Conservation (phyloP, 23 tunicate genomes). For the Aplidium turbinatum region DNA sequence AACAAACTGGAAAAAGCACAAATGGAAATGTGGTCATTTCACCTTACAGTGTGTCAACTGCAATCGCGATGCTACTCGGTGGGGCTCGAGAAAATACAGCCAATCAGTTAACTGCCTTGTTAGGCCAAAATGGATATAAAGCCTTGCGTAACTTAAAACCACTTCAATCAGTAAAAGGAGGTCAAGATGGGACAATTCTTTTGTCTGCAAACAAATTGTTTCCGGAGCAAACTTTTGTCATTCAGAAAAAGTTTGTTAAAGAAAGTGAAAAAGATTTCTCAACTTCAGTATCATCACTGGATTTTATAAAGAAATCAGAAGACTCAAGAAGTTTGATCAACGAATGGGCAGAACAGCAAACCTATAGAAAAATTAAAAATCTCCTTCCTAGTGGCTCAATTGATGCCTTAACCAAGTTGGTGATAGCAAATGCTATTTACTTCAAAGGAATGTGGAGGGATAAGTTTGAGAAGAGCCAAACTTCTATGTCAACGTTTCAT, state of each 20-base stretch:
- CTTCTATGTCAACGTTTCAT: constrained; percentile 41
- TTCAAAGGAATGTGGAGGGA: constrained; percentile 84
- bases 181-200: too few relatives aligned
- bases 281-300: constrained; percentile 14
- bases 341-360: constrained; percentile 60
- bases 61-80: constrained; percentile 37
- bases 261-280: constrained; percentile 30
- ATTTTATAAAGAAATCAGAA: constrained; percentile 44
- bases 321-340: constrained; percentile 50
- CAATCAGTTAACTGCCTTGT: neutral
- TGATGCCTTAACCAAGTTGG: constrained; percentile 38
- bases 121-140: too few relatives aligned
- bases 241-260: constrained; percentile 30
- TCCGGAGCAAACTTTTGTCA: constrained; percentile 37
- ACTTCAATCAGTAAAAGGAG: too few relatives aligned
- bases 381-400: constrained; percentile 57
- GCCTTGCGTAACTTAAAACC: too few relatives aligned
- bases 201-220: constrained; percentile 81
- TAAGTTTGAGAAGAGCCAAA: constrained; percentile 34
- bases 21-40: constrained; percentile 36
- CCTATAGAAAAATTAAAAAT: constrained; percentile 61
- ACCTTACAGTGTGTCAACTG: constrained; percentile 55
- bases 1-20: neutral
- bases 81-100: constrained; percentile 51
- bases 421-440: constrained; percentile 75